Evolutionary conservation across 2,888 invertebrate species (phyloP).

Genomic region (Ochropacha duplaris): DNA sequence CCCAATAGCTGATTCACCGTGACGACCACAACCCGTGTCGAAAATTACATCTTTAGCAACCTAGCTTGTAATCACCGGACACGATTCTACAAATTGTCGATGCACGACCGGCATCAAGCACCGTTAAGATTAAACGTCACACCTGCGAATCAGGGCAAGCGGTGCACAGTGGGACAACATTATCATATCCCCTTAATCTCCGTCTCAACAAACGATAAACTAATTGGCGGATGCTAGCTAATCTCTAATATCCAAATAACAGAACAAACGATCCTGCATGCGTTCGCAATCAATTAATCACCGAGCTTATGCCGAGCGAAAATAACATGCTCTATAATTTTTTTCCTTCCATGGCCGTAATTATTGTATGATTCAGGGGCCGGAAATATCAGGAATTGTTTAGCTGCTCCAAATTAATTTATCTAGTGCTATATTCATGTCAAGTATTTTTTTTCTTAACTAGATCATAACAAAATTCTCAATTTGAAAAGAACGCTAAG

Average conservation of each 20-base stretch:
- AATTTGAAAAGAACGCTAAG: not conserved
- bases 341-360: slow-evolving; percentile 41
- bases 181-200: not conserved
- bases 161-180: slow-evolving; percentile 10
- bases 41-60: slow-evolving; percentile 58
- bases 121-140: slow-evolving; percentile 56
- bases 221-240: slow-evolving; percentile 30
- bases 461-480: not conserved
- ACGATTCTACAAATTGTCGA: slow-evolving; percentile 66
- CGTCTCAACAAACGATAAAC: slow-evolving; percentile 27
- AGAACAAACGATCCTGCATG: slow-evolving; percentile 35
- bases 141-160: slow-evolving; percentile 32
- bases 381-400: slow-evolving; percentile 35
- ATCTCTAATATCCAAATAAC: slow-evolving; percentile 25
- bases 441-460: not conserved
- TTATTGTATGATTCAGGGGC: slow-evolving; percentile 47
- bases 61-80: slow-evolving; percentile 60
- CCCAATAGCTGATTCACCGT: slow-evolving; percentile 44
- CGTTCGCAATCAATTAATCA: slow-evolving; percentile 54
- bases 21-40: slow-evolving; percentile 64
- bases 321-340: slow-evolving; percentile 45
- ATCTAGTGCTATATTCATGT: not conserved
- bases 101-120: slow-evolving; percentile 61
- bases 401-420: too few species aligned
- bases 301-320: slow-evolving; percentile 34